A percentile compares a stretch with the other conserved stretches of the same genome.
These are phyloP conservation scores for Athene cunicularia DNA, from an alignment of 2,113 vertebrate species.

Conservation along the genomic window DNA sequence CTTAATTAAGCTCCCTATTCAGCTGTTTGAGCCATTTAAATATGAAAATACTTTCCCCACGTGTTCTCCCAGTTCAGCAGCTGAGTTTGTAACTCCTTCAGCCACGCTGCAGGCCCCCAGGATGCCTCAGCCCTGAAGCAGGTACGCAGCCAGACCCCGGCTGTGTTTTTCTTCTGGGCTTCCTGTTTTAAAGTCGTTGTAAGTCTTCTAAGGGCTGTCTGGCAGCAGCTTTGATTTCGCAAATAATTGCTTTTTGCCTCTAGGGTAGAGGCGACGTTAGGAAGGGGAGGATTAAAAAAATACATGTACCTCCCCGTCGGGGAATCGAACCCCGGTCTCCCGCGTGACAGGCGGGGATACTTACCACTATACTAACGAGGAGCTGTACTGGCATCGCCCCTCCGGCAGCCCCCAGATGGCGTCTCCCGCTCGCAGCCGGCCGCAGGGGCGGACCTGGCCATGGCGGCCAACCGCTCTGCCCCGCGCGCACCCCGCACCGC, in stretches of 20 bases:
- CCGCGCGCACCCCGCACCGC: fast-evolving
- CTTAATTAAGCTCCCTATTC: not conserved
- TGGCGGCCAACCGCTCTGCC: fast-evolving
- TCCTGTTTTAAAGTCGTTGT: fast-evolving
- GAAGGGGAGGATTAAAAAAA: fast-evolving
- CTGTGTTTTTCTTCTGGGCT: fast-evolving
- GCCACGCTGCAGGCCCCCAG: fast-evolving
- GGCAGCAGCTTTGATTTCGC: not conserved
- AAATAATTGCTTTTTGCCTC: not conserved
- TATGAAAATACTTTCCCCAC: fast-evolving
- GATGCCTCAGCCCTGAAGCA: fast-evolving
- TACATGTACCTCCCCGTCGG: conserved; percentile 17
- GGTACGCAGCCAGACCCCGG: fast-evolving
- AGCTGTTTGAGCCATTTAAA: not conserved
- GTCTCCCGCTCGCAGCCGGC: fast-evolving
- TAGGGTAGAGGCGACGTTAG: fast-evolving
- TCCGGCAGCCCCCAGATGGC: fast-evolving
- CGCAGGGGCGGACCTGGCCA: fast-evolving
- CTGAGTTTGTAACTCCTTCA: fast-evolving
- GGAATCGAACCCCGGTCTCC: conserved; percentile 68
- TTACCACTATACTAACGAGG: conserved; percentile 70
- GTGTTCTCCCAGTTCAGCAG: fast-evolving
- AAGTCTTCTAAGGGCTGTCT: not conserved
- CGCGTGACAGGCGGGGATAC: conserved; percentile 73
- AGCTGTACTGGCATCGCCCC: fast-evolving